Evolutionary conservation across 30 jellyfish, hydroid and myxozoan genomes (phyloP).

Genomic region (Cassiopea xamachana): DNA sequence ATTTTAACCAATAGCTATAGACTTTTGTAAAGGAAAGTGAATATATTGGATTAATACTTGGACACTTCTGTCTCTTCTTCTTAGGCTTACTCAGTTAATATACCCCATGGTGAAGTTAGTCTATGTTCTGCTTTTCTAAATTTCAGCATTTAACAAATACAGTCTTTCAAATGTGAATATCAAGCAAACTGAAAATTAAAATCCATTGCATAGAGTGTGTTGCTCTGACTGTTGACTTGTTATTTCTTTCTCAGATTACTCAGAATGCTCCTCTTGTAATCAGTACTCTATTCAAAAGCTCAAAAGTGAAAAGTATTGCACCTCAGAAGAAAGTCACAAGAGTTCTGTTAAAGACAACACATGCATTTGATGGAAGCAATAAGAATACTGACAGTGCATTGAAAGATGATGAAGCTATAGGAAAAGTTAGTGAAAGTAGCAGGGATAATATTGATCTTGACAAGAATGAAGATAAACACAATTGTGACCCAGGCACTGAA

Average conservation of each 20-base stretch:
- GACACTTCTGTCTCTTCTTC: too few relatives aligned
- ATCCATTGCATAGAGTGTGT: too few relatives aligned
- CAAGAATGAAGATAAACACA: conserved; percentile 51
- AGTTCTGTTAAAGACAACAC: conserved; percentile 71
- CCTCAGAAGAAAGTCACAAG: conserved; percentile 97
- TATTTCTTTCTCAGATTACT: conserved; percentile 39
- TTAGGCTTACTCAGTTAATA: too few relatives aligned
- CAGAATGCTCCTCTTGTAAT: conserved; percentile 52
- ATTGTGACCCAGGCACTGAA: conserved; percentile 69
- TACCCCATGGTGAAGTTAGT: too few relatives aligned
- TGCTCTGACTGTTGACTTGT: background rate
- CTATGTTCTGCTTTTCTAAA: too few relatives aligned
- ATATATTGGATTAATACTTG: too few relatives aligned
- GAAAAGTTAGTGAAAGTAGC: background rate
- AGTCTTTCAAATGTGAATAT: too few relatives aligned
- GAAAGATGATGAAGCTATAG: background rate
- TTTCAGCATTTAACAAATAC: too few relatives aligned
- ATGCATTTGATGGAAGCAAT: conserved; percentile 22
- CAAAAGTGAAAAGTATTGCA: conserved; percentile 73
- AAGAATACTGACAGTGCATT: background rate
- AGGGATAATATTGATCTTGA: background rate
- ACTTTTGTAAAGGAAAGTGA: too few relatives aligned
- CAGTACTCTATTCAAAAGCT: conserved; percentile 51
- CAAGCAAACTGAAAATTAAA: too few relatives aligned
- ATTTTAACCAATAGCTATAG: too few relatives aligned